These are phyloP conservation scores for Salvator merianae DNA, from an alignment of 2,113 vertebrate genomes.

Conservation along the genomic window DNA sequence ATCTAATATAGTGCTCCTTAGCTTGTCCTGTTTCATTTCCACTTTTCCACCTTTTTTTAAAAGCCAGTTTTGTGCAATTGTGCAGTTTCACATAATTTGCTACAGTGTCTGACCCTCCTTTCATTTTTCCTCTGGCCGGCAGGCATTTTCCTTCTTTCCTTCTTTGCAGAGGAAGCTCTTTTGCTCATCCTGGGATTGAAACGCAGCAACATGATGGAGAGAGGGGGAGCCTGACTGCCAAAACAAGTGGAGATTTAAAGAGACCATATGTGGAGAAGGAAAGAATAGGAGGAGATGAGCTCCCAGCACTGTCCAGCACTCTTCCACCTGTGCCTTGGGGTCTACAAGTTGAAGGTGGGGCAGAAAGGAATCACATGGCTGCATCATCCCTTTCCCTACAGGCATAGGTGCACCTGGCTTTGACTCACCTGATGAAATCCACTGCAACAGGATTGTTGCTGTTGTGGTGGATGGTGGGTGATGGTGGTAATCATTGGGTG, in stretches of 20 bases:
- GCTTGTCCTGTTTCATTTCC: too few species aligned
- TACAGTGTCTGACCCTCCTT: neutral
- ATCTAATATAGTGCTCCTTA: too few species aligned
- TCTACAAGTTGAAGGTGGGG: neutral
- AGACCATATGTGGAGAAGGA: slow-evolving; percentile 22
- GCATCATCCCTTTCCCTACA: too few species aligned
- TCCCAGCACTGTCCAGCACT: neutral
- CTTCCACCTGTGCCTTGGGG: neutral
- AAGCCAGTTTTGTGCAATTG: too few species aligned
- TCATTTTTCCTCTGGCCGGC: slow-evolving; percentile 30
- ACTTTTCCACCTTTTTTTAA: too few species aligned
- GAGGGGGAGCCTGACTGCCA: neutral
- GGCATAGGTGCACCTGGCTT: neutral
- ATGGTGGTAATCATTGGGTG: neutral
- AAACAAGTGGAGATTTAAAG: slow-evolving; percentile 56
- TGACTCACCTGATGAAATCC: neutral
- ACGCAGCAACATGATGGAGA: slow-evolving; percentile 30
- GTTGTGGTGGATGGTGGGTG: too few species aligned
- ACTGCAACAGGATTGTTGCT: neutral
- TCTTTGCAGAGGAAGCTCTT: slow-evolving; percentile 77
- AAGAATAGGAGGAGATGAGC: neutral
- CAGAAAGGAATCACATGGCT: neutral
- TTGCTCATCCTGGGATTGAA: slow-evolving; percentile 57
- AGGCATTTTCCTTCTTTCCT: slow-evolving; percentile 74
- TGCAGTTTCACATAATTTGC: too few species aligned